Conservation (phyloP, 2,113 vertebrate genomes). For the Varanus komodoensis region DNA sequence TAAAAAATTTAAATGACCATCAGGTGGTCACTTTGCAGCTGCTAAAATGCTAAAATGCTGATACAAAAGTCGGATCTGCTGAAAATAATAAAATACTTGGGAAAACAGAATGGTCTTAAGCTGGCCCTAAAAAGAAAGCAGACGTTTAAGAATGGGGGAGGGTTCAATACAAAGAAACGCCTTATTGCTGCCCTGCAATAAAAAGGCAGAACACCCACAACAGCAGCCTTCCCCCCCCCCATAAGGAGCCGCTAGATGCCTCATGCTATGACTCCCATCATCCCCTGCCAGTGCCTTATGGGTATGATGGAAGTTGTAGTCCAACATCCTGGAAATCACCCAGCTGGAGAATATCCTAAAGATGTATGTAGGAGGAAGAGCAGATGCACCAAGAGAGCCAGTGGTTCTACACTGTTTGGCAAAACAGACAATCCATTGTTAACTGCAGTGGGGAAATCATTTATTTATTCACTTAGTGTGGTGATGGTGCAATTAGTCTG, state of each 20-base stretch:
- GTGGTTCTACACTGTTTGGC: neutral
- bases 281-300: neutral
- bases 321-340: neutral
- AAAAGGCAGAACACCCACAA: neutral
- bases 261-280: too few relatives aligned
- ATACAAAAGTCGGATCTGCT: too few relatives aligned
- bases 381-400: neutral
- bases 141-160: too few relatives aligned
- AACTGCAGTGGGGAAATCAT: neutral
- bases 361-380: neutral
- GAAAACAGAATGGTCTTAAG: too few relatives aligned
- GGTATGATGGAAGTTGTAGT: neutral
- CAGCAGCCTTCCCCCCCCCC: neutral
- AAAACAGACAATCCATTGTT: neutral
- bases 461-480: too few relatives aligned
- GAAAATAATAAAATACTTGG: too few relatives aligned
- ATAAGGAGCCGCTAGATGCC: neutral
- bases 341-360: neutral
- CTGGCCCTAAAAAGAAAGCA: too few relatives aligned
- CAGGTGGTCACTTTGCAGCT: too few relatives aligned
- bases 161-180: too few relatives aligned
- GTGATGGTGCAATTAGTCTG: too few relatives aligned
- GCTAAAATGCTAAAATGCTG: too few relatives aligned
- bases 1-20: too few relatives aligned
- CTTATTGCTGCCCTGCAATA: neutral